Conservation (phyloP, 64 coral and sea anemone species). For the Montipora sp. region DNA sequence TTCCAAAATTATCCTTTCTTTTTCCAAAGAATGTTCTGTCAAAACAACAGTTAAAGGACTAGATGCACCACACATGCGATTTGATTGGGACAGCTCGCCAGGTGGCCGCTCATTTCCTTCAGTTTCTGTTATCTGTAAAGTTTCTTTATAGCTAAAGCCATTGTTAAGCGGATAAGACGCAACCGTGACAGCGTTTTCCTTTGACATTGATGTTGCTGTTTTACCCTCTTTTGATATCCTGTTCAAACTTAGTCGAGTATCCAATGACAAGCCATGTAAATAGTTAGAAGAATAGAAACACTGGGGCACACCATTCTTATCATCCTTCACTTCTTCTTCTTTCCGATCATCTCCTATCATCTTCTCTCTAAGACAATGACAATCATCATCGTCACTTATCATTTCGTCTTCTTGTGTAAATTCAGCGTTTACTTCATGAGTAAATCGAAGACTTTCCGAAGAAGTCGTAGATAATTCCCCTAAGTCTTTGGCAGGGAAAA, state of each 20-base stretch:
- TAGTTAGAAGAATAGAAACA: neutral
- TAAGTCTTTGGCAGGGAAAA: neutral
- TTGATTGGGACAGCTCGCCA: neutral
- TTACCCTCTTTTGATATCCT: too few species aligned
- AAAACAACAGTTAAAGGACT: neutral
- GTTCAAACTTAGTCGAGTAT: neutral
- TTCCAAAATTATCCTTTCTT: neutral
- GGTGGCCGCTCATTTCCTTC: neutral
- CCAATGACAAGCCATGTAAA: neutral
- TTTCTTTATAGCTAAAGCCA: neutral
- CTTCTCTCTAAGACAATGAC: neutral
- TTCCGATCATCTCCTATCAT: too few species aligned
- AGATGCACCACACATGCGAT: neutral
- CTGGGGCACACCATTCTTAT: neutral
- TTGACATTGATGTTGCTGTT: neutral
- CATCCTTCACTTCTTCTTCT: neutral
- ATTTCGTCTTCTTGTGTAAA: neutral
- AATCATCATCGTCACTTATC: neutral
- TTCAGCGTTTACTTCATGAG: conserved; percentile 18
- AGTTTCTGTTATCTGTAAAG: neutral
- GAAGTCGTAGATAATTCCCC: conserved; percentile 22
- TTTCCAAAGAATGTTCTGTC: neutral
- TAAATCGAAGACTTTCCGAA: neutral
- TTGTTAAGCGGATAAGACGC: neutral
- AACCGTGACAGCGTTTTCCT: neutral